Base-by-base conservation (phyloP, 2,797 vertebrate species). In the Menidia menidia region DNA sequence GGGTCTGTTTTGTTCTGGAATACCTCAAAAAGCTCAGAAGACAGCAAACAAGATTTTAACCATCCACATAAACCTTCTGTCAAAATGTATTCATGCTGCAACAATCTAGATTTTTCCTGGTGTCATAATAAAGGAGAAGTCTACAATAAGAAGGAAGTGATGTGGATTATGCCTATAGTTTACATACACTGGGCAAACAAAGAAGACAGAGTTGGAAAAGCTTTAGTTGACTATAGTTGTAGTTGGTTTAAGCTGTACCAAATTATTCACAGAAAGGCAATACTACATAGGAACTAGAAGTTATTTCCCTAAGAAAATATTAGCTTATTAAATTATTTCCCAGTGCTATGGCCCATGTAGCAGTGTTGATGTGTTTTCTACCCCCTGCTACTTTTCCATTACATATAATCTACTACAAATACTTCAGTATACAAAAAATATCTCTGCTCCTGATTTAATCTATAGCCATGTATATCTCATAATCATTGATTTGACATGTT, bases 401-500 rank as follows among this genome's bases (percentile, higher is more conserved):
- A 30, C 31, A 60, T 43, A 43, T 58, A 33, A 57, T 39, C 15
- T 25, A 65, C 50, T 51, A 15, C 32, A 52, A 68, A 63, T 39
- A 45, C 47, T 73, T 30, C 59, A 44, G 15, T 68, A 62, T 44
- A 47, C 79, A 66, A 48, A 78, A 54, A 80, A 74, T 72, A 54
- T 61, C 78, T 76, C 18, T 18, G 48, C 35, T 60, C 65, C 72
- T 81, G 78, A 75, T 80, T 85, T 83, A 75, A 79, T 80, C 60
- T 57, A 43, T 59, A 73, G 74, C 77, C 78, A 71, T 66, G 65
- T 78, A 70, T 84, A 87, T 89, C 84, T 88, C 59, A 85, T 88
- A 87, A 88, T 87, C 88, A 84, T 88, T 89, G 83, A 69, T 35
- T 60, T 78, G 81, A 88, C 87, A 90, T 59, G 78, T 85, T 88